phyloP scores from a whole-genome alignment of 2,888 invertebrate genomes.

The Tetragonisca angustula region DNA sequence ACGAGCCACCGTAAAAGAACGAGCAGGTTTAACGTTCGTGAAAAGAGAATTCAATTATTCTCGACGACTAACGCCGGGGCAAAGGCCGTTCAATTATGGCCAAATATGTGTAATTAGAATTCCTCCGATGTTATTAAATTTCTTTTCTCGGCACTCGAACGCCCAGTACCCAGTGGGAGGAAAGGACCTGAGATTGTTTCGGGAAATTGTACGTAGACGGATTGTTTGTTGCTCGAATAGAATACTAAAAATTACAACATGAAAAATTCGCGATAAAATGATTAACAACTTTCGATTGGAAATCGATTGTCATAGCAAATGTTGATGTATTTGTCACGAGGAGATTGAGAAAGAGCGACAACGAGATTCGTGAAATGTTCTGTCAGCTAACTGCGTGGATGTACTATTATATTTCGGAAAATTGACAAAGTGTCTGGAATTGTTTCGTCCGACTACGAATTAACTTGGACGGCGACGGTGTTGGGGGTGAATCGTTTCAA shows the following conservation, averaged over 20 bases:
- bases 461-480: background rate
- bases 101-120: slow-evolving; percentile 29
- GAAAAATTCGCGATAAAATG: too few relatives aligned
- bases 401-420: too few relatives aligned
- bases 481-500: background rate
- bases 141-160: background rate
- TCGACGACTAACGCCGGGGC: background rate
- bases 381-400: background rate
- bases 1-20: slow-evolving; percentile 22
- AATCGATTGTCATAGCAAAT: background rate
- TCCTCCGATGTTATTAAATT: slow-evolving; percentile 24
- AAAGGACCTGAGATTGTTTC: too few relatives aligned
- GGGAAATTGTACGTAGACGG: too few relatives aligned
- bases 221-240: too few relatives aligned
- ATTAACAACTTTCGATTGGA: background rate
- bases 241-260: too few relatives aligned
- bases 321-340: too few relatives aligned
- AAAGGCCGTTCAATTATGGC: slow-evolving; percentile 29
- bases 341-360: too few relatives aligned
- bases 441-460: background rate
- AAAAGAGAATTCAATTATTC: slow-evolving; percentile 38
- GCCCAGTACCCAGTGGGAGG: background rate
- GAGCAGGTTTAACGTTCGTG: slow-evolving; percentile 33
- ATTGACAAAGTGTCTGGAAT: background rate
- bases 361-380: background rate